Base-by-base conservation (phyloP, 2,888 invertebrate species). In the Panopea generosa region DNA sequence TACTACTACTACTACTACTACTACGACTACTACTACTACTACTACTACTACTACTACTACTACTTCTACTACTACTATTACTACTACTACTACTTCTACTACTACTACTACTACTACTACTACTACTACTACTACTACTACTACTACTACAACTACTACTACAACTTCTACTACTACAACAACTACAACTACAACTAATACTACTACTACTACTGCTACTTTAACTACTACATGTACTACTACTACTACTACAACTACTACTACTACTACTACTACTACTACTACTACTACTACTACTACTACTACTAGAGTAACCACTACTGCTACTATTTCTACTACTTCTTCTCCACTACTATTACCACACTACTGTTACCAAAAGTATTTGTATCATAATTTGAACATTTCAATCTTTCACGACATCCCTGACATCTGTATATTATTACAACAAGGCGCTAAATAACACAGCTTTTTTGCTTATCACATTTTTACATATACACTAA, bases 1-100 rank as follows among this genome's bases (percentile, higher is more conserved):
- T 66, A 40, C 56, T 65, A 57, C n/a, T n/a, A n/a, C n/a, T n/a
- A n/a, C n/a, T n/a, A n/a, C n/a, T n/a, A n/a, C n/a, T n/a, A n/a
- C n/a, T n/a, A n/a, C n/a, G n/a, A n/a, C n/a, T n/a, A n/a, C n/a
- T n/a, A n/a, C n/a, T n/a, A n/a, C n/a, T n/a, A n/a, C n/a, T n/a
- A n/a, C n/a, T n/a, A n/a, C n/a, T n/a, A n/a, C n/a, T n/a, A n/a
- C n/a, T n/a, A n/a, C 40, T 66, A 57, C 43, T 43, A 63, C 63
- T 55, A 63, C 56, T 63, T 45, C 70, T 55, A 52, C 62, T 33
- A 63, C 62, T 47, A 38, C 45, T 45, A 62, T 55, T 55, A 63
- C 69, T 47, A 62, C 45, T 55, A 63, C 62, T 55, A 38, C 29
- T 40, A 53, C 27, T 62, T 11, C 62, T 55, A 22, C 62, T 29